Evolutionary conservation across 2,797 vertebrate species (phyloP).

Genomic region (Pantherophis alleghaniensis): DNA sequence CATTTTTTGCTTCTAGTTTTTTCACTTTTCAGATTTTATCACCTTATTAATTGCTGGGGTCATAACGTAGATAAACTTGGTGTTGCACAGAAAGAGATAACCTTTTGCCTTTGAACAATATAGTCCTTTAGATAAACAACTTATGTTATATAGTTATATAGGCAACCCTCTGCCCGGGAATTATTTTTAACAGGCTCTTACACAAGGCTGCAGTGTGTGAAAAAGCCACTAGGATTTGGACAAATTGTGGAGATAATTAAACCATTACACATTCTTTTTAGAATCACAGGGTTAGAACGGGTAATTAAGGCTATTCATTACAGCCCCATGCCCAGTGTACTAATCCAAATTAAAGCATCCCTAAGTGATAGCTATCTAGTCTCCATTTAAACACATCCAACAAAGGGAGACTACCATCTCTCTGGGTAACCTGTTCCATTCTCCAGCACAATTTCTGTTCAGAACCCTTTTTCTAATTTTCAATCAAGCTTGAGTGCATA

Average conservation of each 20-base stretch:
- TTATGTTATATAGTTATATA: not conserved
- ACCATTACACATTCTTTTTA: not conserved
- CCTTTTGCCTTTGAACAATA: not conserved
- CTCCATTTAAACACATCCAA: not conserved
- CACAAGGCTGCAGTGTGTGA: not conserved
- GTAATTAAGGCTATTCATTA: not conserved
- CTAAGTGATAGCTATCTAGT: not conserved
- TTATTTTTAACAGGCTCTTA: not conserved
- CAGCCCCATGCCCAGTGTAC: not conserved
- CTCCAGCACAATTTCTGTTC: not conserved
- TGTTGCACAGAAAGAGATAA: not conserved
- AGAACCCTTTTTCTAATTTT: not conserved
- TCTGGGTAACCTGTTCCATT: not conserved
- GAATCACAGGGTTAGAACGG: not conserved
- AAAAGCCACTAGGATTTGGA: not conserved
- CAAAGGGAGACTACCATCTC: not conserved
- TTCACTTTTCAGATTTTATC: not conserved
- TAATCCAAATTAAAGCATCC: not conserved
- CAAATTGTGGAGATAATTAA: not conserved
- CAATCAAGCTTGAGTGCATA: not conserved
- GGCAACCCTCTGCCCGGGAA: not conserved
- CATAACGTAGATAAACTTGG: not conserved
- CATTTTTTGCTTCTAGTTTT: not conserved
- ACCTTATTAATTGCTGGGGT: not conserved
- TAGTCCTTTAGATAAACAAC: not conserved